Percentiles rank a stretch among this genome's conserved stretches.
phyloP scores from a whole-genome alignment of 2,797 vertebrate species.

The Vipera ursinii region DNA sequence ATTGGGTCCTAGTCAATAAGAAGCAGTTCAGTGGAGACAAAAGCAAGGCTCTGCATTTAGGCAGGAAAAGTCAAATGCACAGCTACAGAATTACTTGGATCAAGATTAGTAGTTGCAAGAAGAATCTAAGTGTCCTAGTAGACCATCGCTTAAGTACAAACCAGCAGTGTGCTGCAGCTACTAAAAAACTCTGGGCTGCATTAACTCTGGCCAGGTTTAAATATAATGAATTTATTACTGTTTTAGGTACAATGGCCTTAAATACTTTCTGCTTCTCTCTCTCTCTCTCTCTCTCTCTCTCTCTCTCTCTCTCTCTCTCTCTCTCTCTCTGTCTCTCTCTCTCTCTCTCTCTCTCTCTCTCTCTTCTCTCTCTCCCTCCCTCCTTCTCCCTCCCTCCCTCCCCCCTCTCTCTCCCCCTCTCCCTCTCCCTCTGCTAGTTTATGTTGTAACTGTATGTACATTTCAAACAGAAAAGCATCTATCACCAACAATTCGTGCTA shows the following conservation, averaged over 20 bases:
- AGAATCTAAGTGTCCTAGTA: too few species aligned
- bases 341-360: not conserved
- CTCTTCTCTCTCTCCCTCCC: not conserved
- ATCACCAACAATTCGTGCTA: conserved; percentile 50
- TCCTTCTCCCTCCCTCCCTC: not conserved
- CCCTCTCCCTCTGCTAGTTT: not conserved
- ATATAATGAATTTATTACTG: not conserved
- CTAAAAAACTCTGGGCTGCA: not conserved
- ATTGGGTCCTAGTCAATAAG: too few species aligned
- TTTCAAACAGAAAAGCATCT: conserved; percentile 48
- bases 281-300: not conserved
- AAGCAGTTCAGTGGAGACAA: too few species aligned
- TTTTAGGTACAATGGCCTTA: not conserved
- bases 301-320: not conserved
- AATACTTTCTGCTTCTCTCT: not conserved
- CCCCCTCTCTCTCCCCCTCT: not conserved
- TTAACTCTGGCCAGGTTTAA: not conserved
- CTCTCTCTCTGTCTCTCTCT: not conserved
- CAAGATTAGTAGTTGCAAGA: not conserved
- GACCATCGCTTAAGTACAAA: not conserved
- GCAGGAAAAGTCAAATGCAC: not conserved
- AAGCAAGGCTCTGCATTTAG: too few species aligned
- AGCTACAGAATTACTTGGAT: not conserved
- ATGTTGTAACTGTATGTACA: conserved; percentile 35
- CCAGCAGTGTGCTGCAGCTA: not conserved